A percentile compares a stretch with the other conserved stretches of the same genome.
These are phyloP conservation scores for Protaetia brevitarsis DNA, from an alignment of 1,140 invertebrate species.

Conservation along the genomic window DNA sequence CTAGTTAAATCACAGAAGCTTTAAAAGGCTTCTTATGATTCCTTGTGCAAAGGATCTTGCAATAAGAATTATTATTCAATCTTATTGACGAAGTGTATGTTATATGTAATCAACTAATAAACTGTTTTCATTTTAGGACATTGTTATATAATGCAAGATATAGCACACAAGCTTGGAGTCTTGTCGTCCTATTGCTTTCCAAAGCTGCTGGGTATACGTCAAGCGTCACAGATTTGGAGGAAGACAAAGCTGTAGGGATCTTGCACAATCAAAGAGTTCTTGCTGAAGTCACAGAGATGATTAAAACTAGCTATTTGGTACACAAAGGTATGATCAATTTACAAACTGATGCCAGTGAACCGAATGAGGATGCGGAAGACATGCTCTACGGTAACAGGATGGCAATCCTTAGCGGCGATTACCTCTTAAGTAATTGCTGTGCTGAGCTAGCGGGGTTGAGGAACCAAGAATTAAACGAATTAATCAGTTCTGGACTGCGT, in stretches of 20 bases:
- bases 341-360: slow-evolving; percentile 47
- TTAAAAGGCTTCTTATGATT: neutral
- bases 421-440: slow-evolving; percentile 85
- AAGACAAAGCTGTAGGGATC: slow-evolving; percentile 78
- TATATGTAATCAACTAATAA: neutral
- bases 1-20: too few relatives aligned
- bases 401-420: slow-evolving; percentile 88
- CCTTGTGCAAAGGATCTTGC: neutral
- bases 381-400: slow-evolving; percentile 96
- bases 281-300: slow-evolving; percentile 97
- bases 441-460: slow-evolving; percentile 77
- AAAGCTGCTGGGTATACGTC: slow-evolving; percentile 81
- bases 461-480: slow-evolving; percentile 78
- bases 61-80: neutral
- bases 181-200: slow-evolving; percentile 87
- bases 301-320: slow-evolving; percentile 90
- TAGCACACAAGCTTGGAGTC: slow-evolving; percentile 89
- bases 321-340: slow-evolving; percentile 88
- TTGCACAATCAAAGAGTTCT: slow-evolving; percentile 82
- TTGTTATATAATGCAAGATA: slow-evolving; percentile 86
- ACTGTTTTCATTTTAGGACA: slow-evolving; percentile 56
- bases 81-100: neutral
- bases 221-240: slow-evolving; percentile 75
- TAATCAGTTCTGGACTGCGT: slow-evolving; percentile 83
- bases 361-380: slow-evolving; percentile 56